Evolutionary conservation across 2,888 invertebrate genomes (phyloP).

Genomic region (Drosophila melanosoma): DNA sequence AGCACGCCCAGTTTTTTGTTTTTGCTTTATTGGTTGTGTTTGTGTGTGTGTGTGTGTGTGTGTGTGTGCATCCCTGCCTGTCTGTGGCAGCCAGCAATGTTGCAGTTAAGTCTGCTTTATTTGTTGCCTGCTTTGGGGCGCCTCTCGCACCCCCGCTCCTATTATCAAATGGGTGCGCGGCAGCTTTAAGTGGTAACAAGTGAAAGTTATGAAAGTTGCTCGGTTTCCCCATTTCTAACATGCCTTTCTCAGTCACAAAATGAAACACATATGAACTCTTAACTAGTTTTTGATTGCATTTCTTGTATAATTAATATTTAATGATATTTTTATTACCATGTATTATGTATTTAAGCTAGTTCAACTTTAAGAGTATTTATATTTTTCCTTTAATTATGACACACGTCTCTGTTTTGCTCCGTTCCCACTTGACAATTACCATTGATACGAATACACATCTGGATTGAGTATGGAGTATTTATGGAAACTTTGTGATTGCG

Average conservation of each 20-base stretch:
- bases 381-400: not conserved
- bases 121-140: slow-evolving; percentile 60
- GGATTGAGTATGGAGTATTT: slow-evolving; percentile 16
- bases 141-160: not conserved
- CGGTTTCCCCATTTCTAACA: not conserved
- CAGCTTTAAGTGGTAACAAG: slow-evolving; percentile 49
- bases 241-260: not conserved
- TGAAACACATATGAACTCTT: not conserved
- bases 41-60: slow-evolving; percentile 1
- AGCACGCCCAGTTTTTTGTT: slow-evolving; percentile 58
- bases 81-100: slow-evolving; percentile 17
- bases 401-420: not conserved
- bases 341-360: not conserved
- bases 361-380: not conserved
- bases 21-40: not conserved
- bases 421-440: slow-evolving; percentile 1
- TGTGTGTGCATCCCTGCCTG: not conserved
- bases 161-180: not conserved
- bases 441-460: slow-evolving; percentile 9
- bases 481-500: slow-evolving; percentile 22
- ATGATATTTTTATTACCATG: not conserved
- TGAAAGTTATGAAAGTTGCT: slow-evolving; percentile 46
- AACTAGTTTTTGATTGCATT: not conserved
- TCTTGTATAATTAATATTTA: not conserved
- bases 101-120: slow-evolving; percentile 58